Evolutionary conservation across 2,797 vertebrate genomes (phyloP).

Genomic region (Thaleichthys pacificus): DNA sequence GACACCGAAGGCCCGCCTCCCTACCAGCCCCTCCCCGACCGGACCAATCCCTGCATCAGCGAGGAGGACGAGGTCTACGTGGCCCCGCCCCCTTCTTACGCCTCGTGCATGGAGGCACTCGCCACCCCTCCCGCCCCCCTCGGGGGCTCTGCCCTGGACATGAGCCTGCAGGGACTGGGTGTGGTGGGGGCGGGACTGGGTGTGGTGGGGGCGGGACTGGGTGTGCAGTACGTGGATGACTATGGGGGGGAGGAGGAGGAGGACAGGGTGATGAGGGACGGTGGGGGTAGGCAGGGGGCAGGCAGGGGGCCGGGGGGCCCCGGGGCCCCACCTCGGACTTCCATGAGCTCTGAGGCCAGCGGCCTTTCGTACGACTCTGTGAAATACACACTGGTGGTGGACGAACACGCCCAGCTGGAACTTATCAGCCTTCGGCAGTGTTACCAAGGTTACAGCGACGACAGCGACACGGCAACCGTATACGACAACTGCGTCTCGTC

Average conservation of each 20-base stretch:
- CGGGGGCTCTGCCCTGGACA: slow-evolving; percentile 56
- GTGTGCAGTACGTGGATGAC: slow-evolving; percentile 60
- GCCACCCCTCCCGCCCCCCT: slow-evolving; percentile 53
- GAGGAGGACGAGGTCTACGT: slow-evolving; percentile 82
- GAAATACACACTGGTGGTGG: slow-evolving; percentile 96
- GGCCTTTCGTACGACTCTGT: slow-evolving; percentile 96
- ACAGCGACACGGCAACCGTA: slow-evolving; percentile 93
- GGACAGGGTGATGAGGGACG: slow-evolving; percentile 63
- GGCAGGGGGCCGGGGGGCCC: slow-evolving; percentile 22
- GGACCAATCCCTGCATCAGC: slow-evolving; percentile 87
- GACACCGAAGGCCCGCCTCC: slow-evolving; percentile 89
- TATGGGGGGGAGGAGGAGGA: slow-evolving; percentile 68
- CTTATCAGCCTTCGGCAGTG: slow-evolving; percentile 93
- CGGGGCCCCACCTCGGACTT: slow-evolving; percentile 73
- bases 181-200: slow-evolving; percentile 36
- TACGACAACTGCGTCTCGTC: slow-evolving; percentile 96
- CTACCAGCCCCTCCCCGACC: slow-evolving; percentile 81
- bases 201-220: slow-evolving; percentile 41
- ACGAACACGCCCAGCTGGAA: slow-evolving; percentile 93
- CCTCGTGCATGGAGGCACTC: slow-evolving; percentile 73
- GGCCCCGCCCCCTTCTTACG: slow-evolving; percentile 68
- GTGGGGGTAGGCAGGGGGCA: slow-evolving; percentile 24
- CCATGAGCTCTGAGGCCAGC: slow-evolving; percentile 88
- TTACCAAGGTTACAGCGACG: slow-evolving; percentile 93
- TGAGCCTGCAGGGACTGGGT: slow-evolving; percentile 55